Evolutionary conservation across 2,113 vertebrate species (phyloP).

Genomic region (Mixornis gularis): DNA sequence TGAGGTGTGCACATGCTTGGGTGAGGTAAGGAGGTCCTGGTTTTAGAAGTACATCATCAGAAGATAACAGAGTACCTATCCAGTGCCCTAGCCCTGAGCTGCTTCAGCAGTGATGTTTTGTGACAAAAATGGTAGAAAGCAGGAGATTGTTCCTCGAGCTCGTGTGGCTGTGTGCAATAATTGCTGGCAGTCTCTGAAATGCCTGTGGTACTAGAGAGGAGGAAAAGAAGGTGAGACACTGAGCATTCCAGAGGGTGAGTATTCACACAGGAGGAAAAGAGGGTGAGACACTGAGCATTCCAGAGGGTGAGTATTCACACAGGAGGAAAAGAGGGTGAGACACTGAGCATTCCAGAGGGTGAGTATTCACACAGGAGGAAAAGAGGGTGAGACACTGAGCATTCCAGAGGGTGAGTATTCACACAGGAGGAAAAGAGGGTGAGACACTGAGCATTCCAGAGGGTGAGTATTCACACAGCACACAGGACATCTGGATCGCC

Average conservation of each 20-base stretch:
- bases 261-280: neutral
- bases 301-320: neutral
- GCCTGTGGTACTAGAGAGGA: neutral
- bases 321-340: neutral
- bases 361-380: neutral
- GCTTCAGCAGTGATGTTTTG: neutral
- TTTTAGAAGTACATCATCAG: neutral
- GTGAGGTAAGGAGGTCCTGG: neutral
- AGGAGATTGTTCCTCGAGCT: fast-evolving
- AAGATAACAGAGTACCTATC: neutral
- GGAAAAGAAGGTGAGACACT: neutral
- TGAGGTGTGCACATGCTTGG: neutral
- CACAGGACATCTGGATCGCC: fast-evolving
- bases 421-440: neutral
- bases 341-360: neutral
- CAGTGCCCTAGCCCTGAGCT: fast-evolving
- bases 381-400: neutral
- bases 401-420: neutral
- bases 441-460: neutral
- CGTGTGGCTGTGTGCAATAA: neutral
- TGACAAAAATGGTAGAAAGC: neutral
- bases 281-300: neutral
- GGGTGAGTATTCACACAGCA: neutral
- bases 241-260: neutral
- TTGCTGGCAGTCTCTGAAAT: neutral